Percentiles rank a stretch among this genome's conserved stretches.
Conservation (phyloP, 92 coral and sea anemone species). For the Parazoanthus swiftii region DNA sequence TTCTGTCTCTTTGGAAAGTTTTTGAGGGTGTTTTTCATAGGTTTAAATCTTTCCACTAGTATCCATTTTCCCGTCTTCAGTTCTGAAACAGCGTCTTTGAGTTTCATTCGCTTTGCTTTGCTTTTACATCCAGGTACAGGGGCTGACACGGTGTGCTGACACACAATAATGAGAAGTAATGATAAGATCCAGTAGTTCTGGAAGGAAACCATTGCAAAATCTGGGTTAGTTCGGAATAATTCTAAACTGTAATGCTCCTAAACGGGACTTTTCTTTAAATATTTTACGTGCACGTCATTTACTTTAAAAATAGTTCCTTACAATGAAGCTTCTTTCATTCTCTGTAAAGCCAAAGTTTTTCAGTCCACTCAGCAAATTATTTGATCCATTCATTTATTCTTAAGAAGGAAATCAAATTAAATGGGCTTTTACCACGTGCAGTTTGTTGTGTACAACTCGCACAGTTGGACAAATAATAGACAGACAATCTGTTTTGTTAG, state of each 20-base stretch:
- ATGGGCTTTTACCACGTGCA: not conserved
- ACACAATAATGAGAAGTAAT: not conserved
- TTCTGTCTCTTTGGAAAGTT: not conserved
- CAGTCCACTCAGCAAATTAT: constrained; percentile 12
- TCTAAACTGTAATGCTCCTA: not conserved
- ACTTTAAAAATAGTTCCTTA: constrained; percentile 30
- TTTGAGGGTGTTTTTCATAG: not conserved
- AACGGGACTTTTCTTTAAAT: not conserved
- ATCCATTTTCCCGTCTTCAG: constrained; percentile 23
- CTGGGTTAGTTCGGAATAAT: not conserved
- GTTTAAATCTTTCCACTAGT: constrained; percentile 4
- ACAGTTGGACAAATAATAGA: not conserved
- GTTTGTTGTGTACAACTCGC: not conserved
- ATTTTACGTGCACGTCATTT: not conserved
- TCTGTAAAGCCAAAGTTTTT: not conserved
- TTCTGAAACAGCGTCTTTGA: not conserved
- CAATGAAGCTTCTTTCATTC: not conserved
- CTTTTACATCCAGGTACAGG: constrained; percentile 14
- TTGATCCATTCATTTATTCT: not conserved
- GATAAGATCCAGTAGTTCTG: not conserved
- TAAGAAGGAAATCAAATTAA: not conserved
- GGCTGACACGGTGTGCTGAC: not conserved
- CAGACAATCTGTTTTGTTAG: not conserved
- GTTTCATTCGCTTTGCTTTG: not conserved
- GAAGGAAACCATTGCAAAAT: constrained; percentile 1